Base-by-base conservation (phyloP, 1,140 invertebrate genomes). In the Holotrichia oblita region DNA sequence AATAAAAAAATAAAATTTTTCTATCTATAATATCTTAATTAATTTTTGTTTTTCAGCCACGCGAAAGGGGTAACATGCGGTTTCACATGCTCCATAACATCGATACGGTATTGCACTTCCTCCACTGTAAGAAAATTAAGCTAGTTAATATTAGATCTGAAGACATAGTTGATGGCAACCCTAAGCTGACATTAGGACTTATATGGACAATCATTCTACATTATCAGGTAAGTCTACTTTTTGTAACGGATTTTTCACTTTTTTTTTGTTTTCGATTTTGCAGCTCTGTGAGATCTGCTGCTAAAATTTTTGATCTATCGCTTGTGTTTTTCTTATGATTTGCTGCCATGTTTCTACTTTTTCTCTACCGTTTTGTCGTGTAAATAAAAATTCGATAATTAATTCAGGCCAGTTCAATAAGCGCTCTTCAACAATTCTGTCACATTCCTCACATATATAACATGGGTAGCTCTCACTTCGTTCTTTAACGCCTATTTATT, bases 171-270 rank as follows among this genome's bases (percentile, higher is more conserved):
- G 98, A 99, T 89, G 98, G 98, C n/a, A 99, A 99, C 91, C 98
- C 97, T 27, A 99, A 99, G 89, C 91, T 99, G 73, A 99, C 97
- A 2, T 92, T 99, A 10, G 98, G 98, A 42, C 91, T 99, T 42
- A 99, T 99, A 85, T 99, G 98, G 98, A 99, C 98, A 72, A 99
- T 99, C 85, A 99, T 99, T 86, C 92, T 99, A 78, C 97, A 99
- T 88, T 99, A 98, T 93, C 97, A 99, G 94, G 97, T 99, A 89
- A 92, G 92, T 91, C 78, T 61, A 14, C n/a, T 20, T 14, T 69
- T 79, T 76, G 12, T 59, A 20, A 41, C 77, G 80, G 79, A 73
- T 22, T 78, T 14, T 80, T 77, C n/a, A 72, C 73, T 75, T 79
- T 48, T 34, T n/a, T 34, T 34, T 34, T 34, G 27, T 34, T 34